Base-by-base conservation (phyloP, 2,888 invertebrate species). In the Apamea monoglypha region DNA sequence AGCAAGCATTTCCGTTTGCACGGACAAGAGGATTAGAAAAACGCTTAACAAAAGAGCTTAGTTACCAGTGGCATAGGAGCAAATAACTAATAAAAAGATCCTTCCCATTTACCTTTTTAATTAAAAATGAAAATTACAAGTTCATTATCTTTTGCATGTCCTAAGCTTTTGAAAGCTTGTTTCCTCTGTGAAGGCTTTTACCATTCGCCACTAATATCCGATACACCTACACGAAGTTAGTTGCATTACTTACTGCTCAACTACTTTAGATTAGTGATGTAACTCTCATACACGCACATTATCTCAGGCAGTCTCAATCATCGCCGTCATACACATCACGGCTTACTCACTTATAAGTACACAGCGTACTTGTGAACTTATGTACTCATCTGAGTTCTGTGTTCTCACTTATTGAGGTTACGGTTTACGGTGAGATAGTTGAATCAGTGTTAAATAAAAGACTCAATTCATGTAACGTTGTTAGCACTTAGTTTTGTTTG, bases 341-440 rank as follows among this genome's bases (percentile, higher is more conserved):
- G 63, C 67, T 36, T 61, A 59, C 50, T 40, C 73, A 66, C 78
- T 16, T 16, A 61, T 66, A 67, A 50, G 69, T 56, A 32, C 47
- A 59, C 80, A 44, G 59, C 18, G 50, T 56, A n/a, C 61, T n/a
- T 53, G 76, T 82, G 69, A 64, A 64, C 72, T 69, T n/a, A 36
- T 53, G 53, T 47, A 74, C 73, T 72, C 74, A 53, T 40, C 47
- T 36, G 18, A 63, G 56, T 66, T 80, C 40, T 56, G 75, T 82
- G 36, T 73, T 66, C 40, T 70, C 47, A 59, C 53, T 61, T 64
- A 44, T 36, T n/a, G 36, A 44, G 36, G 67, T 25, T 47, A 66
- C 36, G 56, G 44, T 21, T 53, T 36, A 53, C 53, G 18, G n/a
- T 8, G 44, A 40, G 56, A 18, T 4, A 32, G 47, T 44, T 36